Conservation (phyloP, 2,113 vertebrate genomes). For the Austrofundulus limnaeus region DNA sequence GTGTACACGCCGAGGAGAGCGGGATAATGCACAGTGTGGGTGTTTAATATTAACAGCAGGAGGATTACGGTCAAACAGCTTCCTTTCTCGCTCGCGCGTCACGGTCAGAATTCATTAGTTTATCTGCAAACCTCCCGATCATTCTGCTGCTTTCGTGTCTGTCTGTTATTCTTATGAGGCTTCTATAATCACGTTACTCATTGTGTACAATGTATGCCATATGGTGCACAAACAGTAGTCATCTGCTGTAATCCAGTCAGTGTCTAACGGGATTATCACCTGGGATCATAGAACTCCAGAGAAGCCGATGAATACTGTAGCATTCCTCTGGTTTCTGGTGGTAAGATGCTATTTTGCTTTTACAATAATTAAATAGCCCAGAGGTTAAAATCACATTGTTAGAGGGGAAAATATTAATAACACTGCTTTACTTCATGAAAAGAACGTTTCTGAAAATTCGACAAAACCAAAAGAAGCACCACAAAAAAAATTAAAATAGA, state of each 20-base stretch:
- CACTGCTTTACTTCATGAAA: too few species aligned
- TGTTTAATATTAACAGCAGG: conserved; percentile 56
- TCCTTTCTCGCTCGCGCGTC: conserved; percentile 15
- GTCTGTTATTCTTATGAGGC: conserved; percentile 12
- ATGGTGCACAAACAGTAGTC: conserved; percentile 2
- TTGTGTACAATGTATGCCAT: conserved; percentile 3
- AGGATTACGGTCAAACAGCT: conserved; percentile 38
- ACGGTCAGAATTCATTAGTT: conserved; percentile 35
- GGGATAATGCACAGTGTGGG: conserved; percentile 20
- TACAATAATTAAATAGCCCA: not conserved
- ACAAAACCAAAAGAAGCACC: not conserved
- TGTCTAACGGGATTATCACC: conserved; percentile 23
- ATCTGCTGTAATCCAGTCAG: conserved; percentile 9
- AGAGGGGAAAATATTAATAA: not conserved
- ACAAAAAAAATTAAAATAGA: too few species aligned
- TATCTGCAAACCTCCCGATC: conserved; percentile 29
- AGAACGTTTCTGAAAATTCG: not conserved
- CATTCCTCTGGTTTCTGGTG: not conserved
- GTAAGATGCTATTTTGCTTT: not conserved
- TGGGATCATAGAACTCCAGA: not conserved
- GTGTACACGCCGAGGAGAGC: conserved; percentile 13
- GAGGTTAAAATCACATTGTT: not conserved
- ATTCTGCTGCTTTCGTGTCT: conserved; percentile 16
- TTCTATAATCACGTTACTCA: conserved; percentile 15
- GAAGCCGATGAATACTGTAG: conserved; percentile 4